phyloP scores from a whole-genome alignment of 2,888 invertebrate genomes.

The Drosophila prolongata region DNA sequence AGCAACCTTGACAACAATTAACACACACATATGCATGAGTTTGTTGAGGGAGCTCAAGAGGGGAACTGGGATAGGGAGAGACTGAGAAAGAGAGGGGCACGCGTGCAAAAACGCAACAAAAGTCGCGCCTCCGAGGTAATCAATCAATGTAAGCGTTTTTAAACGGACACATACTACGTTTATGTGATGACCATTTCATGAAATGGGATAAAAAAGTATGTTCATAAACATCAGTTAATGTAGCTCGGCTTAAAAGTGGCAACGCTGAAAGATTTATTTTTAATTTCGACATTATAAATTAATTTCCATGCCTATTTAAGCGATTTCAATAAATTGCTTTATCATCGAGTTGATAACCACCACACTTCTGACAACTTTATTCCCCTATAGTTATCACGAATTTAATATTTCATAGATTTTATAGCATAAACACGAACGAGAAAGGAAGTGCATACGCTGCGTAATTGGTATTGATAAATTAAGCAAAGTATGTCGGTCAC shows the following conservation, averaged over 20 bases:
- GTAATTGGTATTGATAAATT: constrained; percentile 75
- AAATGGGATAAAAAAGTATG: too few relatives aligned
- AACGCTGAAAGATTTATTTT: too few relatives aligned
- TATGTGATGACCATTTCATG: too few relatives aligned
- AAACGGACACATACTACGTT: constrained; percentile 34
- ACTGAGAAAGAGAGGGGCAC: constrained; percentile 13
- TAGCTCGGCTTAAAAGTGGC: too few relatives aligned
- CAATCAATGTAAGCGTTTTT: constrained; percentile 74
- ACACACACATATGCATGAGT: constrained; percentile 42
- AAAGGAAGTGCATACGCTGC: constrained; percentile 17
- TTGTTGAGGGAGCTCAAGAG: neutral
- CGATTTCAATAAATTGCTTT: too few relatives aligned
- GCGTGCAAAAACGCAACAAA: constrained; percentile 64
- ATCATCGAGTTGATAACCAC: too few relatives aligned
- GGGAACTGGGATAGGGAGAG: neutral
- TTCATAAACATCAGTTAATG: too few relatives aligned
- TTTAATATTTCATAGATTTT: too few relatives aligned
- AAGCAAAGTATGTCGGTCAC: constrained; percentile 52
- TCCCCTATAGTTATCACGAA: too few relatives aligned
- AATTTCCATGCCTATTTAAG: too few relatives aligned
- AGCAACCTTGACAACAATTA: constrained; percentile 79
- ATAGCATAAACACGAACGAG: neutral
- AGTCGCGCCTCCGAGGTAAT: constrained; percentile 73
- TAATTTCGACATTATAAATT: too few relatives aligned
- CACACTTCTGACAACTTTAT: too few relatives aligned